phyloP scores from a whole-genome alignment of 2,797 vertebrate species.

The Phataginus tetradactyla region DNA sequence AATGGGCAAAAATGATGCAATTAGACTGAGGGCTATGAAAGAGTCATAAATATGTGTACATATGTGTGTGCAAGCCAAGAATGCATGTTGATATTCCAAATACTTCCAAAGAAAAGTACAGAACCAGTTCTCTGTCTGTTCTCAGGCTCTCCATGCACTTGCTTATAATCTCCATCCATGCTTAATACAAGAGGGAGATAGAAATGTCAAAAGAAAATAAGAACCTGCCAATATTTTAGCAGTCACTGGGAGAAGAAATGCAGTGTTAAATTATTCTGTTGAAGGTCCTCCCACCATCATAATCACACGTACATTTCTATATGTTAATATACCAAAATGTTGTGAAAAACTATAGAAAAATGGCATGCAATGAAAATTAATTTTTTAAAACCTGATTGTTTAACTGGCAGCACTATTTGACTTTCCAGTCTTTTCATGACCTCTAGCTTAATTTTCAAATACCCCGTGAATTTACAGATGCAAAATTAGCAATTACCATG shows the following conservation, averaged over 20 bases:
- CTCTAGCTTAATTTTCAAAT: constrained; percentile 24
- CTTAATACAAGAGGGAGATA: not conserved
- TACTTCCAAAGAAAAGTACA: not conserved
- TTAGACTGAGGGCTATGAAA: not conserved
- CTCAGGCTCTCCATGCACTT: not conserved
- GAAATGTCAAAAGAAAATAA: constrained; percentile 6
- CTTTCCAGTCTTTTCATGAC: not conserved
- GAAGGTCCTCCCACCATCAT: not conserved
- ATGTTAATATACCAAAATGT: not conserved
- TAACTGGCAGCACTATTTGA: not conserved
- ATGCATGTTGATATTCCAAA: not conserved
- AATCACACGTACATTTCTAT: not conserved
- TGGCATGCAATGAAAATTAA: not conserved
- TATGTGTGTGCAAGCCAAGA: not conserved
- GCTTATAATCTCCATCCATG: not conserved
- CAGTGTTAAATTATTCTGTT: not conserved
- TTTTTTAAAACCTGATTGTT: not conserved
- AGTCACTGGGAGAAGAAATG: not conserved
- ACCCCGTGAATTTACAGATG: not conserved
- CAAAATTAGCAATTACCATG: not conserved
- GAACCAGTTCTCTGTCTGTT: not conserved
- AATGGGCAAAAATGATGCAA: not conserved
- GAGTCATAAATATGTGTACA: not conserved
- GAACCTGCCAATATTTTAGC: not conserved
- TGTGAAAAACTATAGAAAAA: not conserved